Conservation (phyloP, 2,797 vertebrate genomes). For the Propithecus perrieri region DNA sequence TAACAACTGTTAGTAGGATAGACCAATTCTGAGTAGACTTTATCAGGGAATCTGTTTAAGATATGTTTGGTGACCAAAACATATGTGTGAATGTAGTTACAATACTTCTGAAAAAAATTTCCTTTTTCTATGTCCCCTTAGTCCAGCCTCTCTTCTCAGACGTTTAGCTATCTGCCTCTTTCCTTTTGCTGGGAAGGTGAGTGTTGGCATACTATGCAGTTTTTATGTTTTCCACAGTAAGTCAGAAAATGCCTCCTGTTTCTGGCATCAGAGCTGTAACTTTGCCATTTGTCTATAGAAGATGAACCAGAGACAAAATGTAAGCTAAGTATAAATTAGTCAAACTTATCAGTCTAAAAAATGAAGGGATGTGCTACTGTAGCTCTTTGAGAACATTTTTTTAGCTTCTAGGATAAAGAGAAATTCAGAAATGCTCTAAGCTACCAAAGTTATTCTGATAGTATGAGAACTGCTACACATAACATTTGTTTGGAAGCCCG, state of each 20-base stretch:
- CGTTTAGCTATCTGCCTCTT: conserved; percentile 70
- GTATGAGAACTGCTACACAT: background rate
- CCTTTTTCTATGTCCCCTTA: conserved; percentile 58
- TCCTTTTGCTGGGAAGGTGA: background rate
- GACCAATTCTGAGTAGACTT: conserved; percentile 77
- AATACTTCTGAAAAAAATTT: conserved; percentile 5
- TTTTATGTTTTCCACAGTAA: conserved; percentile 61
- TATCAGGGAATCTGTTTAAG: conserved; percentile 82
- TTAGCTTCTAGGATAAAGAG: conserved; percentile 30
- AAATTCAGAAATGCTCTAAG: conserved; percentile 18
- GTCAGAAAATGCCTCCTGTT: conserved; percentile 6
- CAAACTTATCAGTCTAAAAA: background rate
- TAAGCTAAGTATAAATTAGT: background rate
- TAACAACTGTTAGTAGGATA: conserved; percentile 69
- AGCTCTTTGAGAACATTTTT: background rate
- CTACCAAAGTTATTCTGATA: conserved; percentile 51
- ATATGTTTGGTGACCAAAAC: conserved; percentile 85
- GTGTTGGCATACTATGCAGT: conserved; percentile 73
- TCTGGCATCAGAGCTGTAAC: background rate
- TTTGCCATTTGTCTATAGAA: background rate
- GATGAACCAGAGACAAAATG: conserved; percentile 59
- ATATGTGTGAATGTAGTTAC: conserved; percentile 65
- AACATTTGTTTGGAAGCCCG: background rate
- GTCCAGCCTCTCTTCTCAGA: conserved; percentile 65
- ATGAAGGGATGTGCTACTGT: background rate